These are phyloP conservation scores for Pardosa pseudoannulata DNA, from an alignment of 2,888 invertebrate species.

Conservation along the genomic window DNA sequence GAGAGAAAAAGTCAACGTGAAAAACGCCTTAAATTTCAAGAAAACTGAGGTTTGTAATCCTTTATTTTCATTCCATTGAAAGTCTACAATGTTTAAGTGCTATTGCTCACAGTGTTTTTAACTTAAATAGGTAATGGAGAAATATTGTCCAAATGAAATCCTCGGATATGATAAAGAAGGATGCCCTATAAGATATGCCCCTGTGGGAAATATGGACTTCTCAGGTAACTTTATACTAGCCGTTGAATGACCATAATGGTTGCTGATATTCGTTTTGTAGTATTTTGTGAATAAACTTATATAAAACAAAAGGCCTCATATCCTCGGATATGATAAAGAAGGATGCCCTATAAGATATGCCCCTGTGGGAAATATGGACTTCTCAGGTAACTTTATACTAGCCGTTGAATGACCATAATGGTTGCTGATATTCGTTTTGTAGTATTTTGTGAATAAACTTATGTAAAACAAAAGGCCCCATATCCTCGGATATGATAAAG, in stretches of 20 bases:
- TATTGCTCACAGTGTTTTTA: background rate
- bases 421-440: too few relatives aligned
- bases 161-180: conserved; percentile 42
- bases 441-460: too few relatives aligned
- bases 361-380: conserved; percentile 21
- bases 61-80: too few relatives aligned
- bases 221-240: conserved; percentile 19
- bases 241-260: too few relatives aligned
- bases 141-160: conserved; percentile 1
- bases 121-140: conserved; percentile 8
- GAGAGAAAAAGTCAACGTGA: background rate
- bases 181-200: background rate
- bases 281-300: too few relatives aligned
- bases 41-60: background rate
- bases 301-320: too few relatives aligned
- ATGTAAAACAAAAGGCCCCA: too few relatives aligned
- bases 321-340: conserved; percentile 36
- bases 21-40: background rate
- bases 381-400: conserved; percentile 17
- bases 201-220: conserved; percentile 21
- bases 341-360: conserved; percentile 14
- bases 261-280: too few relatives aligned
- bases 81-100: background rate
- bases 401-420: too few relatives aligned
- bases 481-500: conserved; percentile 32